Conservation (phyloP, 2,888 invertebrate species). For the Cantharis rustica region DNA sequence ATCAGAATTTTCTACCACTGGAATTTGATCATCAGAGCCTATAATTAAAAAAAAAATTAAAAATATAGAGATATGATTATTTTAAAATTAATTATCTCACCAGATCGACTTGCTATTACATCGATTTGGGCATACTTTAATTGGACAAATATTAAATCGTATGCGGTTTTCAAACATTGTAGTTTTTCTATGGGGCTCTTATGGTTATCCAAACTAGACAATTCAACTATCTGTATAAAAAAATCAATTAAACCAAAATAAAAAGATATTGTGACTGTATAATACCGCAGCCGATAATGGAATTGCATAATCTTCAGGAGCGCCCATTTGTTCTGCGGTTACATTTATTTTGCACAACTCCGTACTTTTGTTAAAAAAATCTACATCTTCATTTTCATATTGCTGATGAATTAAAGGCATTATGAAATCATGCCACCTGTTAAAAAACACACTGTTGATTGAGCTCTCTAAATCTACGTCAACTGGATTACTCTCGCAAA, state of each 20-base stretch:
- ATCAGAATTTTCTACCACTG: slow-evolving; percentile 49
- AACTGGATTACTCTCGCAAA: background rate
- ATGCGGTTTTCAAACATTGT: slow-evolving; percentile 53
- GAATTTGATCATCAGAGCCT: slow-evolving; percentile 47
- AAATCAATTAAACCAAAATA: slow-evolving; percentile 3
- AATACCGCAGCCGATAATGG: slow-evolving; percentile 54
- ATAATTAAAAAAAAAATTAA: background rate
- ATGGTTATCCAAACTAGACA: slow-evolving; percentile 54
- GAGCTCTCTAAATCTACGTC: background rate
- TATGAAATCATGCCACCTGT: slow-evolving; percentile 49
- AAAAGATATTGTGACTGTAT: background rate
- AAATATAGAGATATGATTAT: background rate
- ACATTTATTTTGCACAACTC: slow-evolving; percentile 48
- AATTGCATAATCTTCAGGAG: slow-evolving; percentile 51
- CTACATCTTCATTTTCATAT: slow-evolving; percentile 46
- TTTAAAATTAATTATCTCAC: slow-evolving; percentile 35
- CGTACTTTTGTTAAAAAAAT: slow-evolving; percentile 49
- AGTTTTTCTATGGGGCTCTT: slow-evolving; percentile 56
- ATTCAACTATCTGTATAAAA: slow-evolving; percentile 53
- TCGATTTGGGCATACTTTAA: slow-evolving; percentile 55
- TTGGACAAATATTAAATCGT: slow-evolving; percentile 58
- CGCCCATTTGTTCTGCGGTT: slow-evolving; percentile 54
- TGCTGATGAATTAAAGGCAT: slow-evolving; percentile 47
- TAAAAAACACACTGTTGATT: slow-evolving; percentile 32
- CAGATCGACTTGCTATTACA: slow-evolving; percentile 47